Conservation (phyloP, 2,113 vertebrate species). For the Donacobius atricapilla region DNA sequence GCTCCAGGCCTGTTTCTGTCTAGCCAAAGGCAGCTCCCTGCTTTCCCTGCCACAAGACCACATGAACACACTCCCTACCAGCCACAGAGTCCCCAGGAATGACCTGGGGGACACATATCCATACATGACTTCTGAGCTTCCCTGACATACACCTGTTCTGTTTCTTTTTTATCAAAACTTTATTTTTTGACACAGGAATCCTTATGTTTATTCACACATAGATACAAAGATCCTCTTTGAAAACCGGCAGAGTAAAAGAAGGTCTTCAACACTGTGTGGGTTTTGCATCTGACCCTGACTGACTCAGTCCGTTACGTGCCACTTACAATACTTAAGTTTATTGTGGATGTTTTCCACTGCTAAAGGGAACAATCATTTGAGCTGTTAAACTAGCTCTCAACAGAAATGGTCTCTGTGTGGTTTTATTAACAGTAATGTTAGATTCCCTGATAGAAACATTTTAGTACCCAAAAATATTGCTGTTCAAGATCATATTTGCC, state of each 20-base stretch:
- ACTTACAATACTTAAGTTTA: background rate
- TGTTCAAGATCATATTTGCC: constrained; percentile 48
- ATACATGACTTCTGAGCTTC: background rate
- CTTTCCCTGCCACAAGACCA: background rate
- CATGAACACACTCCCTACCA: background rate
- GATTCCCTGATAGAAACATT: constrained; percentile 47
- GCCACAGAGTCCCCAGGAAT: background rate
- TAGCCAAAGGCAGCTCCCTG: background rate
- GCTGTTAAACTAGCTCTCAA: constrained; percentile 34
- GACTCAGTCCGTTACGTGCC: background rate
- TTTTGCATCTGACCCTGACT: background rate
- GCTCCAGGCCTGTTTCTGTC: background rate
- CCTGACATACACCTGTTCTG: background rate
- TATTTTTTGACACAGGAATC: background rate
- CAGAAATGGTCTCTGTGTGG: constrained; percentile 12
- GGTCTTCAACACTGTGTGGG: background rate
- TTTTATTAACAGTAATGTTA: constrained; percentile 49
- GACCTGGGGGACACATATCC: background rate
- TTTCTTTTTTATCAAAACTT: background rate
- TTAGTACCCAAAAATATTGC: constrained; percentile 51
- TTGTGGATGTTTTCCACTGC: constrained; percentile 14
- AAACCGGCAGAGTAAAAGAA: background rate
- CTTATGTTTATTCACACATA: background rate
- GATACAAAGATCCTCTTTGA: background rate
- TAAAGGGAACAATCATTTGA: background rate